Base-by-base conservation (phyloP, 1,140 invertebrate genomes). In the Lasioglossum albipes region DNA sequence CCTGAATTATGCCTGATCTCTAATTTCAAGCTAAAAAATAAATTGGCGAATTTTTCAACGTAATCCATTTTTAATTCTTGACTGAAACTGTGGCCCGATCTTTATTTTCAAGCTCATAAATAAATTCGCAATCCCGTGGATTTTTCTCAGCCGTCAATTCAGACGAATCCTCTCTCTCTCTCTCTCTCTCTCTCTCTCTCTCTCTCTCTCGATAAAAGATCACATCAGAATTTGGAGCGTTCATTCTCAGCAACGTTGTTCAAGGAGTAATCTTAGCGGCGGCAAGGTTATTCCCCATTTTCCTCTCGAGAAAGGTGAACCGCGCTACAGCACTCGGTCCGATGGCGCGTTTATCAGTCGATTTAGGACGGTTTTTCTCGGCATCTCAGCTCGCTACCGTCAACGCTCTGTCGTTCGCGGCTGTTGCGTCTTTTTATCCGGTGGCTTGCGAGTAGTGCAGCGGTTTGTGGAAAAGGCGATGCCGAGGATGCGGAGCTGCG, bases 401-500 rank as follows among this genome's bases (percentile, higher is more conserved):
- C 70, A 69, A 64, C 69, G 73, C 42, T 13, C n/a, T 54, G 71
- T 79, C 68, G 71, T 54, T 72, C 41, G 45, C 57, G 42, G 76
- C 65, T 64, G 67, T 65, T 70, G 76, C 68, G 81, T 66, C 72
- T 82, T 84, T 82, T 83, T 81, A 79, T 64, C 62, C 83, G 3
- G 42, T 41, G 49, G 68, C 45, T 10, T 12, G 45, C 36, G 36
- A 36, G 36, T 2, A 36, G 36, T 5, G 36, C 36, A 36, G 36
- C 36, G 45, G 10, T 66, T 62, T 75, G 79, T 83, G 85, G 83
- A 75, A 87, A 87, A 87, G 86, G 85, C 83, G 79, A 87, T 76
- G 73, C 72, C 81, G 57, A 76, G 80, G 86, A 85, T 68, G 86
- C 87, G 87, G 86, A 85, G 82, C 87, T 81, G 86, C 54, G 75